Conservation (phyloP, 2,113 vertebrate genomes). For the Salvelinus fontinalis region DNA sequence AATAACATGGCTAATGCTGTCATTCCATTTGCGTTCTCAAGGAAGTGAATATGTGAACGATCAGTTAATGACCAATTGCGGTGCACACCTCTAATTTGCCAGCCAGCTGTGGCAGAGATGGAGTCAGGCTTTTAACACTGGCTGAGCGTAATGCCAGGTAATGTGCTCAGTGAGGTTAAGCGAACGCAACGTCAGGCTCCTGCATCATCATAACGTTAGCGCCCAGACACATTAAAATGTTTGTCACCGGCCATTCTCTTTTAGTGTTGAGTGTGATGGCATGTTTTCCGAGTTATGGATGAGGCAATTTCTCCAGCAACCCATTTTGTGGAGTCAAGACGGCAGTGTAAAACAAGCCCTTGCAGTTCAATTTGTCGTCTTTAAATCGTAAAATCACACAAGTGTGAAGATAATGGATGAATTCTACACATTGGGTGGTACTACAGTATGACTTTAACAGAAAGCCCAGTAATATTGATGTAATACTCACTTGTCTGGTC, state of each 20-base stretch:
- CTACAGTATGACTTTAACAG: neutral
- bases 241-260: slow-evolving; percentile 31
- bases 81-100: slow-evolving; percentile 20
- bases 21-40: no score
- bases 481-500: slow-evolving; percentile 88
- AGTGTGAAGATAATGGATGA: neutral
- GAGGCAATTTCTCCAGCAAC: slow-evolving; percentile 17
- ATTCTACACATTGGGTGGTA: neutral
- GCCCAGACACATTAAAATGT: slow-evolving; percentile 21
- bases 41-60: slow-evolving; percentile 35
- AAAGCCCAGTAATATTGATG: no score
- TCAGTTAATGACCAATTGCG: slow-evolving; percentile 43
- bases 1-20: neutral
- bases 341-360: no score
- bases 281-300: slow-evolving; percentile 6
- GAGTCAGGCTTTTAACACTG: neutral
- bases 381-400: slow-evolving; percentile 5
- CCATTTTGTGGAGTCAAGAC: neutral
- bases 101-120: no score
- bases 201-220: slow-evolving; percentile 28
- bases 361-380: neutral
- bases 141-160: slow-evolving; percentile 14
- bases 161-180: slow-evolving; percentile 4
- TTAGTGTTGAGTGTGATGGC: slow-evolving; percentile 16
- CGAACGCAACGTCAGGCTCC: slow-evolving; percentile 10